A percentile compares a stretch with the other conserved stretches of the same genome.
These are phyloP conservation scores for Apodemus agrarius DNA, from an alignment of 2,797 vertebrate species.

Conservation along the genomic window DNA sequence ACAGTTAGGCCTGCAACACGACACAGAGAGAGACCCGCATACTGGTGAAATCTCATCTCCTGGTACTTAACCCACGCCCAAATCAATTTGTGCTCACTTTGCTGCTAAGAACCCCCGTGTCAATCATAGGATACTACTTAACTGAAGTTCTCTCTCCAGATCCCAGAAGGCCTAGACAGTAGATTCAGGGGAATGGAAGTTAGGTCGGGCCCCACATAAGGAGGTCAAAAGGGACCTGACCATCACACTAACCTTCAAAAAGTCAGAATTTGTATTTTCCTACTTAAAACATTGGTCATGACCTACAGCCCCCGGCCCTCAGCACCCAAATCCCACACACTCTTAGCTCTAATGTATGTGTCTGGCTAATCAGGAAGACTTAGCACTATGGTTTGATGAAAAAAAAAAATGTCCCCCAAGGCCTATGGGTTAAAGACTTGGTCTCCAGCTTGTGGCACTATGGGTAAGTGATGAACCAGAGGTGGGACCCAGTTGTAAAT, in stretches of 20 bases:
- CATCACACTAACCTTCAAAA: rapidly evolving
- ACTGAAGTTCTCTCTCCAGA: background rate
- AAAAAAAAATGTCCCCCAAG: background rate
- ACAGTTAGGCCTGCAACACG: background rate
- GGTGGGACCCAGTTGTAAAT: background rate
- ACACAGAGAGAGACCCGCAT: background rate
- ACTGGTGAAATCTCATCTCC: background rate
- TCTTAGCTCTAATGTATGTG: background rate
- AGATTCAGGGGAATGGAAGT: background rate
- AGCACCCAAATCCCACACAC: background rate
- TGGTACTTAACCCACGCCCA: background rate
- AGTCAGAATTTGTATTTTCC: rapidly evolving
- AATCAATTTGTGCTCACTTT: background rate
- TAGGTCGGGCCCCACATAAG: background rate
- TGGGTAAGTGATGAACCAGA: background rate
- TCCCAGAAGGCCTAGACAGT: background rate
- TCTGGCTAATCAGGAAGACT: background rate
- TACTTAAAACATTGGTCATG: background rate
- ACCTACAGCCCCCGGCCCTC: background rate
- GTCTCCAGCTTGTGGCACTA: background rate
- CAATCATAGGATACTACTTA: background rate
- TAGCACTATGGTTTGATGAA: no score
- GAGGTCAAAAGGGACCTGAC: background rate
- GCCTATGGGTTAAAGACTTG: background rate
- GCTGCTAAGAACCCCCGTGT: background rate